These are phyloP conservation scores for Lytechinus variegatus DNA, from an alignment of 35 echinoderm and acorn worm genomes.

Conservation along the genomic window DNA sequence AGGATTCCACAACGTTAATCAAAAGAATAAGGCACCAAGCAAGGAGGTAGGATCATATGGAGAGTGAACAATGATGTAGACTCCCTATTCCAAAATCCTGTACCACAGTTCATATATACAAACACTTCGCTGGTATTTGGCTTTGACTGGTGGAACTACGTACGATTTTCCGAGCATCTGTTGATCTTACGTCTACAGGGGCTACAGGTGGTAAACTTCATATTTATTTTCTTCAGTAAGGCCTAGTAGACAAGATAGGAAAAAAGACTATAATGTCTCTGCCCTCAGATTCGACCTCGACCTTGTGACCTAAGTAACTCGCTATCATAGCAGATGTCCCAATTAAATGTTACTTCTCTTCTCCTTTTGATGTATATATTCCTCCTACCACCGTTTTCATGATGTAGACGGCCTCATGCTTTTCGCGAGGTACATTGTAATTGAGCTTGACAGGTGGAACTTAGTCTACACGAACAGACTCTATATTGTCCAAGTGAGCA, in stretches of 20 bases:
- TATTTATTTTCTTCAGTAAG: neutral
- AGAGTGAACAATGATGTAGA: neutral
- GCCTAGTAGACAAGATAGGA: neutral
- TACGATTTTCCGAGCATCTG: neutral
- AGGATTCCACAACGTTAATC: neutral
- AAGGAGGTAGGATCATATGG: neutral
- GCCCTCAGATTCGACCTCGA: neutral
- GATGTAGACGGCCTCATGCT: no score
- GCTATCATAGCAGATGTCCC: neutral
- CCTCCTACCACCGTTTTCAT: no score
- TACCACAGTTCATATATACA: no score
- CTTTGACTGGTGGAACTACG: no score
- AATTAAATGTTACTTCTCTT: neutral
- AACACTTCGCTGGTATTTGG: no score
- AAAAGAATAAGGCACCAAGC: no score
- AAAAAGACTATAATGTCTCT: neutral
- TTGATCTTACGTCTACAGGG: neutral
- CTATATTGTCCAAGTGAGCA: no score
- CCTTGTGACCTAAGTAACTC: neutral
- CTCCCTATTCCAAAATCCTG: no score
- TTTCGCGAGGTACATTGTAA: neutral
- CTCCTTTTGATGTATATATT: neutral
- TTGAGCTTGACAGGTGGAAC: neutral
- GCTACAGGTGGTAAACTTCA: neutral
- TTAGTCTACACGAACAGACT: neutral